Evolutionary conservation across 2,888 invertebrate species (phyloP).

Genomic region (Hirtodrosophila duncani): DNA sequence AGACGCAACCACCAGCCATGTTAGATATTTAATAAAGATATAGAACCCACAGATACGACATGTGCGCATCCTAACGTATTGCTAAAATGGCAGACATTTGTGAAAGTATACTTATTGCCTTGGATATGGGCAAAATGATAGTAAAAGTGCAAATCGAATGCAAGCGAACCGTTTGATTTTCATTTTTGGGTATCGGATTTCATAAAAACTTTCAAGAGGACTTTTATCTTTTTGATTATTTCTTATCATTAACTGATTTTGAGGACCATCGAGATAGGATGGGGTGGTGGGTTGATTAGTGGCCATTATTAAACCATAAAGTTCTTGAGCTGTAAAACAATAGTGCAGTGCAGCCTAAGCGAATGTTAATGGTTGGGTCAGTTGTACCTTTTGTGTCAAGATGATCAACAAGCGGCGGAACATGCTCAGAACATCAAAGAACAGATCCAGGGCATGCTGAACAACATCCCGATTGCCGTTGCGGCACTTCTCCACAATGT

Average conservation of each 20-base stretch:
- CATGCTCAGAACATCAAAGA: constrained; percentile 95
- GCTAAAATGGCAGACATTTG: constrained; percentile 32
- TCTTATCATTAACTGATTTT: too few species aligned
- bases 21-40: too few species aligned
- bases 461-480: constrained; percentile 95
- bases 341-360: not conserved
- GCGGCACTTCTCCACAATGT: constrained; percentile 94
- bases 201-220: constrained; percentile 16
- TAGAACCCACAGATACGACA: too few species aligned
- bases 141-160: constrained; percentile 17
- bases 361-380: constrained; percentile 1
- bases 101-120: constrained; percentile 70
- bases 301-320: constrained; percentile 51
- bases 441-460: constrained; percentile 93
- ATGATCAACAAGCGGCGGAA: constrained; percentile 95
- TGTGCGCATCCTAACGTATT: not conserved
- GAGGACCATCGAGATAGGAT: too few species aligned
- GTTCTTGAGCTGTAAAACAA: constrained; percentile 57
- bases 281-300: constrained; percentile 1
- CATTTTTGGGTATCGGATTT: constrained; percentile 14
- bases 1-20: too few species aligned
- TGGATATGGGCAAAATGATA: constrained; percentile 29
- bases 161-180: constrained; percentile 56
- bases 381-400: constrained; percentile 89
- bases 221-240: constrained; percentile 1